Percentiles rank a stretch among this genome's conserved stretches.
These are phyloP conservation scores for Cistogaster globosa DNA, from an alignment of 2,888 invertebrate species.

Conservation along the genomic window DNA sequence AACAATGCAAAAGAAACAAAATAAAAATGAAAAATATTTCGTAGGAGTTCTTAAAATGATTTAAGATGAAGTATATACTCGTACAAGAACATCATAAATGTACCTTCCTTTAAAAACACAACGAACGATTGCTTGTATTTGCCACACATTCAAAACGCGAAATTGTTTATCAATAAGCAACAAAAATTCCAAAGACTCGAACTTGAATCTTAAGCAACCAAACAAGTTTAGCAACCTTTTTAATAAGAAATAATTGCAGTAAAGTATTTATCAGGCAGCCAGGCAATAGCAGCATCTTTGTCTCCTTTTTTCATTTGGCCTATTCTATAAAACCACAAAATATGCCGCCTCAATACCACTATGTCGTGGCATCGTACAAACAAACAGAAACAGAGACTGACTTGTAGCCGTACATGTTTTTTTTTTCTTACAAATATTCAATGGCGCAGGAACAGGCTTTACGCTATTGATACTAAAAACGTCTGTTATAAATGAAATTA, in stretches of 20 bases:
- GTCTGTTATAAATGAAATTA: conserved; percentile 11
- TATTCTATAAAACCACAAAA: conserved; percentile 43
- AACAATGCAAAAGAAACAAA: neutral
- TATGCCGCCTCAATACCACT: conserved; percentile 25
- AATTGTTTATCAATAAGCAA: conserved; percentile 38
- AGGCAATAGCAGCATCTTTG: conserved; percentile 48
- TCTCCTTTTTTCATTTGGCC: conserved; percentile 39
- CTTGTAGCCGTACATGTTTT: neutral
- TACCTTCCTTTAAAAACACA: neutral
- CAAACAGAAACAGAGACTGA: neutral
- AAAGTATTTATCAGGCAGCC: conserved; percentile 46
- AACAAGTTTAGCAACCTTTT: conserved; percentile 66
- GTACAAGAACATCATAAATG: neutral
- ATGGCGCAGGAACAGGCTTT: conserved; percentile 41
- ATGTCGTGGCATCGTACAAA: conserved; percentile 1
- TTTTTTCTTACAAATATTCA: neutral
- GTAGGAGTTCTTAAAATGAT: conserved; percentile 48
- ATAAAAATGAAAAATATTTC: neutral
- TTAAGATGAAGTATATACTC: conserved; percentile 29
- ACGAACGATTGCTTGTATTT: neutral
- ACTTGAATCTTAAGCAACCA: conserved; percentile 60
- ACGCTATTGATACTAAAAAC: neutral
- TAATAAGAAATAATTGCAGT: conserved; percentile 46
- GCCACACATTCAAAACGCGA: conserved; percentile 49
- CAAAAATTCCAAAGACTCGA: conserved; percentile 64